Percentiles rank a stretch among this genome's conserved stretches.
Conservation (phyloP, 1,140 invertebrate species). For the Reticulitermes speratus region DNA sequence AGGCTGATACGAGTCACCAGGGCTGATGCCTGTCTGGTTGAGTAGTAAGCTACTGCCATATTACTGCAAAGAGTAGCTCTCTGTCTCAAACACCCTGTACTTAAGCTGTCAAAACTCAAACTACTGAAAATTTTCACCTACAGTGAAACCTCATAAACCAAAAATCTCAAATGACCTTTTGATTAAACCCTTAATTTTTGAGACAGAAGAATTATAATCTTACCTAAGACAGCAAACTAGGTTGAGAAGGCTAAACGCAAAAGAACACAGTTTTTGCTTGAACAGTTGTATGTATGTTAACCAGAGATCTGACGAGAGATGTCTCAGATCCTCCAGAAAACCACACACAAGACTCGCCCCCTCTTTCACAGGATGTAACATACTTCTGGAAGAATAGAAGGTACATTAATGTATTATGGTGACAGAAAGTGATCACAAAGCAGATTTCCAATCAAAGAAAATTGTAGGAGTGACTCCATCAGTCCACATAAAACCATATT, state of each 20-base stretch:
- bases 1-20: no score
- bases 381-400: constrained; percentile 24
- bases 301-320: neutral
- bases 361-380: constrained; percentile 27
- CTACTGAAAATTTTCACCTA: no score
- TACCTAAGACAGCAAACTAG: constrained; percentile 19
- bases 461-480: neutral
- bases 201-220: neutral
- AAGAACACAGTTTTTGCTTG: constrained; percentile 5
- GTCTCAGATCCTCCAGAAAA: constrained; percentile 9
- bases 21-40: no score
- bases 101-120: no score
- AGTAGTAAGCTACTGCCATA: no score
- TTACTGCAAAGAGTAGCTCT: no score
- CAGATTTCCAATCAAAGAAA: neutral
- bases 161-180: no score
- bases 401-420: neutral
- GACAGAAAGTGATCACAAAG: neutral
- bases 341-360: constrained; percentile 16
- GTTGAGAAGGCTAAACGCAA: constrained; percentile 22
- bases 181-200: no score
- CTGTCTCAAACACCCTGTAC: no score
- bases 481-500: neutral
- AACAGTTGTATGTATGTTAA: constrained; percentile 15
- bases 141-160: no score